Base-by-base conservation (phyloP, 2,888 invertebrate genomes). In the Hylaea fasciaria region DNA sequence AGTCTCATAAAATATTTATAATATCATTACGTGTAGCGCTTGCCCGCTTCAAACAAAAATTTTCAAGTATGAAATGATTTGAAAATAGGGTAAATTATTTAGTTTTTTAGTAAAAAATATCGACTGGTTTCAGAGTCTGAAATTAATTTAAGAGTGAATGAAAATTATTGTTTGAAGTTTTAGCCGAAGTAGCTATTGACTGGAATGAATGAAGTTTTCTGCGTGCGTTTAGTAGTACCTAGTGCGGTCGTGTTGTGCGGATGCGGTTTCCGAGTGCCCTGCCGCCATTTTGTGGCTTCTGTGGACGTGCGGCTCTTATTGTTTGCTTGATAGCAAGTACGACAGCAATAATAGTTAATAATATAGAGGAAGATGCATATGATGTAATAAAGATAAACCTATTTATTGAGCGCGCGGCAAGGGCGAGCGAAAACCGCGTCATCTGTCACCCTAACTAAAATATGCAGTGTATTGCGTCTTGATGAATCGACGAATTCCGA, bases 91-190 rank as follows among this genome's bases (percentile, higher is more conserved):
- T 74, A 74, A 73, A 78, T 77, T 83, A 87, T 83, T 85, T 83
- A 85, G 84, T 85, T 75, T 73, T 74, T 70, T 81, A 74, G 76
- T 76, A 74, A 76, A 76, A 74, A 73, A 73, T 65, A 72, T 78
- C 76, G 85, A 84, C 83, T 85, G 82, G 80, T 78, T 75, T 74
- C 80, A 80, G 83, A 87, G 87, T 88, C 86, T 87, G 86, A 89
- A 82, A 75, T 86, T 81, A 80, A 80, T 77, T 82, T 80, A 80
- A 62, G 61, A 40, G 52, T 53, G 77, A 73, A 70, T 73, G 83
- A 83, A 85, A 85, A 83, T 86, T 83, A 73, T 85, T 86, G 87
- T 87, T 87, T 87, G 86, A 84, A 85, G 85, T 80, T 66, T 62
- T 69, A 65, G 60, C 71, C 65, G 63, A 64, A 63, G 62, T 66